phyloP scores from a whole-genome alignment of 2,113 vertebrate species.

The Daboia siamensis region DNA sequence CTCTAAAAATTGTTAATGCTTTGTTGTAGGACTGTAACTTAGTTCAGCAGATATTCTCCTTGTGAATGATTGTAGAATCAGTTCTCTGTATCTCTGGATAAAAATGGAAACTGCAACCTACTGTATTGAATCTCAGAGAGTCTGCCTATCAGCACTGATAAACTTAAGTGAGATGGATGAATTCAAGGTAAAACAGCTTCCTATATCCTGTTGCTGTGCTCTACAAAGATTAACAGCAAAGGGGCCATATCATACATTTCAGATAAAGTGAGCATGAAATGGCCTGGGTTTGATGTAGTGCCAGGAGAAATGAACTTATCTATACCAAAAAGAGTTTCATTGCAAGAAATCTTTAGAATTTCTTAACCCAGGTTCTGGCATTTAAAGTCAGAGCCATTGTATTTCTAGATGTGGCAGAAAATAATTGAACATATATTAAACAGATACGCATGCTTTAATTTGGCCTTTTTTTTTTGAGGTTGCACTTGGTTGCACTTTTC shows the following conservation, averaged over 20 bases:
- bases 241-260: not conserved
- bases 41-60: not conserved
- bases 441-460: not conserved
- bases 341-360: not conserved
- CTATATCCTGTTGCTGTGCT: not conserved
- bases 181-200: not conserved
- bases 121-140: not conserved
- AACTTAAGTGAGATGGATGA: not conserved
- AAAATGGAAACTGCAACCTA: not conserved
- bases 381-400: not conserved
- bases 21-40: not conserved
- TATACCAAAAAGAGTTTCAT: not conserved
- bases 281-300: not conserved
- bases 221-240: slow-evolving; percentile 9
- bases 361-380: not conserved
- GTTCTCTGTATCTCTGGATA: not conserved
- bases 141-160: not conserved
- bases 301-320: not conserved
- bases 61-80: not conserved
- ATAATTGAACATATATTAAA: not conserved
- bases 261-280: not conserved
- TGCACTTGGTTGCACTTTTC: not conserved
- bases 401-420: not conserved
- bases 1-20: not conserved
- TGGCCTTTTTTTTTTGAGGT: not conserved